phyloP scores from a whole-genome alignment of 1,140 invertebrate species.

The Hycleus phaleratus region DNA sequence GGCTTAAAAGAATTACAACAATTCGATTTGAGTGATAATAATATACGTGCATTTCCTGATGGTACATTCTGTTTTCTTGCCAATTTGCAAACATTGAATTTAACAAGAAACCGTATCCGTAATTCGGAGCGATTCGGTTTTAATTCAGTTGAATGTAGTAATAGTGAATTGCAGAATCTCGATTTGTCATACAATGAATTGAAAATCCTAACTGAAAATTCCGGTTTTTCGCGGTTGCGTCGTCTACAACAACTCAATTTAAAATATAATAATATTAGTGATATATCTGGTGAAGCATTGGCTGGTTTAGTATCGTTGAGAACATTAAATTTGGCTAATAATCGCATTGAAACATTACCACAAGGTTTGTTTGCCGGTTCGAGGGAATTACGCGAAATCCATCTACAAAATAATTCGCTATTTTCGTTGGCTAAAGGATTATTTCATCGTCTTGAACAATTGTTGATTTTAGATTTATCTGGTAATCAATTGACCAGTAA shows the following conservation, averaged over 20 bases:
- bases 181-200: conserved; percentile 76
- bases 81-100: conserved; percentile 73
- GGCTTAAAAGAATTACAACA: conserved; percentile 68
- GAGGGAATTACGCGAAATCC: conserved; percentile 71
- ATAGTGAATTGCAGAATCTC: conserved; percentile 57
- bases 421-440: conserved; percentile 70
- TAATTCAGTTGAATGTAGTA: conserved; percentile 47
- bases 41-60: conserved; percentile 59
- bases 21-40: conserved; percentile 74
- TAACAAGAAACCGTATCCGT: conserved; percentile 71
- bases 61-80: conserved; percentile 67
- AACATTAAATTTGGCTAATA: conserved; percentile 77
- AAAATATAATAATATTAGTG: conserved; percentile 75
- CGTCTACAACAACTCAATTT: conserved; percentile 69
- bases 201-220: conserved; percentile 58
- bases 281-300: conserved; percentile 69
- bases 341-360: conserved; percentile 67
- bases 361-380: conserved; percentile 69
- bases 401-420: conserved; percentile 72
- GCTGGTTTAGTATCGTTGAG: conserved; percentile 64
- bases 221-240: conserved; percentile 61
- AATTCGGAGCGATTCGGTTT: conserved; percentile 64
- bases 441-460: conserved; percentile 73
- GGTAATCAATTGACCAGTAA: conserved; percentile 77
- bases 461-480: conserved; percentile 78